These are phyloP conservation scores for Eilema sororculum DNA, from an alignment of 2,888 invertebrate species.

Conservation along the genomic window DNA sequence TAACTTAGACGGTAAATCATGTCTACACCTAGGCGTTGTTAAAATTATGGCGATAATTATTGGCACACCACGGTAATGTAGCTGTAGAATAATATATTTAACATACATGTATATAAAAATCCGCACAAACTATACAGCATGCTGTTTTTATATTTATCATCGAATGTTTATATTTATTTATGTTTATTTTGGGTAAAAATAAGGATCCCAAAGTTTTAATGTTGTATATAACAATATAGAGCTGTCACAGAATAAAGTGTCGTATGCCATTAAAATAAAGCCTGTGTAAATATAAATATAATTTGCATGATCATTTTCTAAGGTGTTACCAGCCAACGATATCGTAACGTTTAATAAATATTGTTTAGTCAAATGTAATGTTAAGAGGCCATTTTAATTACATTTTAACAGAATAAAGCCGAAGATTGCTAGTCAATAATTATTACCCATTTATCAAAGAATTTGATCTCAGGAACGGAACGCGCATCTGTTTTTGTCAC, in stretches of 20 bases:
- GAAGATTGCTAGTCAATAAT: constrained; percentile 49
- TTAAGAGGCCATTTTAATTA: constrained; percentile 66
- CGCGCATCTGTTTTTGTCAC: background rate
- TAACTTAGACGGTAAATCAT: no score
- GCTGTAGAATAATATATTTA: background rate
- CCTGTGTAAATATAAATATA: constrained; percentile 75
- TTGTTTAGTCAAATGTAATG: constrained; percentile 68
- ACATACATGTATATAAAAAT: background rate
- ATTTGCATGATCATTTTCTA: constrained; percentile 79
- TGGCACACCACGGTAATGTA: no score
- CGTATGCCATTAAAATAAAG: constrained; percentile 57
- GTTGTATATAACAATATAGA: constrained; percentile 34
- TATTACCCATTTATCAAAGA: constrained; percentile 43
- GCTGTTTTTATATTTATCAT: background rate
- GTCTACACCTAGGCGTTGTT: no score
- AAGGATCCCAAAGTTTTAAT: background rate
- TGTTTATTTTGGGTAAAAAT: no score
- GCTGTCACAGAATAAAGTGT: constrained; percentile 56
- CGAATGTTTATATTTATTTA: background rate
- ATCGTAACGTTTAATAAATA: constrained; percentile 72
- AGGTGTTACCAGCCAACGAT: constrained; percentile 83
- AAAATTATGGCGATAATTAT: no score
- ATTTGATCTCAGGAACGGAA: constrained; percentile 44
- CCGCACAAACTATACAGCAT: background rate
- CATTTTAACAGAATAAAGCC: constrained; percentile 40